Evolutionary conservation across 2,797 vertebrate genomes (phyloP).

Genomic region (Liparis tanakae): DNA sequence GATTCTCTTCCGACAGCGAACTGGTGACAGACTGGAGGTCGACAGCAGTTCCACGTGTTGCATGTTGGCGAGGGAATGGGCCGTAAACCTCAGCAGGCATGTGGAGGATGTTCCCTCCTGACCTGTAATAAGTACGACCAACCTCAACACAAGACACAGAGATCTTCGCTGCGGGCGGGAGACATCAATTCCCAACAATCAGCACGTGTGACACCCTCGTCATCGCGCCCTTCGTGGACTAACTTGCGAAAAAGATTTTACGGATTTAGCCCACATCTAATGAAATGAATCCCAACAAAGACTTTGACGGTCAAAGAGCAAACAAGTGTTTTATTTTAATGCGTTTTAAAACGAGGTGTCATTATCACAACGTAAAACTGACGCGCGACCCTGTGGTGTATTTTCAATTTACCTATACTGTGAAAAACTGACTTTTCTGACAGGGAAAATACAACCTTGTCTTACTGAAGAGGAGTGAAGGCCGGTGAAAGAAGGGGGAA

Average conservation of each 20-base stretch:
- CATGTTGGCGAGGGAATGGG: conserved; percentile 12
- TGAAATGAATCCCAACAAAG: conserved; percentile 17
- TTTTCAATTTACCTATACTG: conserved; percentile 48
- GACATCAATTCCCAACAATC: conserved; percentile 68
- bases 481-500: conserved; percentile 14
- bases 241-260: conserved; percentile 60
- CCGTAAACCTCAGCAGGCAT: conserved; percentile 27
- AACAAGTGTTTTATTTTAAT: conserved; percentile 31
- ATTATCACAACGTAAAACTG: conserved; percentile 56
- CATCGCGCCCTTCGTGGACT: conserved; percentile 54
- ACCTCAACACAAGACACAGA: conserved; percentile 71
- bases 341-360: conserved; percentile 37
- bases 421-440: conserved; percentile 43
- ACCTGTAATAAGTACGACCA: conserved; percentile 56
- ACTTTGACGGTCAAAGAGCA: conserved; percentile 28
- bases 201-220: conserved; percentile 50
- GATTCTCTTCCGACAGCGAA: conserved; percentile 22
- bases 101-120: conserved; percentile 40
- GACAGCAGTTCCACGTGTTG: conserved; percentile 21
- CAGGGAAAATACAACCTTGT: conserved; percentile 47
- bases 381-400: conserved; percentile 20
- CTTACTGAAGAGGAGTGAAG: conserved; percentile 30
- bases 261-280: conserved; percentile 22
- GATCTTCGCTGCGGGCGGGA: conserved; percentile 56
- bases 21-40: conserved; percentile 33